These are phyloP conservation scores for Fulica atra DNA, from an alignment of 2,113 vertebrate genomes.

Conservation along the genomic window DNA sequence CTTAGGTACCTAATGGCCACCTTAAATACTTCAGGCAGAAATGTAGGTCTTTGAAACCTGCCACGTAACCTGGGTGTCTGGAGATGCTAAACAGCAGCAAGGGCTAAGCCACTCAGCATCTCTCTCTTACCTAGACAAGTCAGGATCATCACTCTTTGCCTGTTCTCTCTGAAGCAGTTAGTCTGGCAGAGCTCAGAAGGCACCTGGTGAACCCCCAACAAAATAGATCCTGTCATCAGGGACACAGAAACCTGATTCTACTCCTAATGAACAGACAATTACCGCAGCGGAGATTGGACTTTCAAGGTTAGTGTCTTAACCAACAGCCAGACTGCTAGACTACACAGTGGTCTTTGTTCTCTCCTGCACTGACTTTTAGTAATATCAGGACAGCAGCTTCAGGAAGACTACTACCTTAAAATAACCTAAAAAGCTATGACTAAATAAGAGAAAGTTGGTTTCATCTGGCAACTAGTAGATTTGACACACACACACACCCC, in stretches of 20 bases:
- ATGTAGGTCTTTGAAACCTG: neutral
- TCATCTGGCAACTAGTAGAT: neutral
- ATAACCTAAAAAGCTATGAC: neutral
- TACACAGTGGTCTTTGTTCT: neutral
- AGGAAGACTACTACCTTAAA: neutral
- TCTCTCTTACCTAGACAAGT: neutral
- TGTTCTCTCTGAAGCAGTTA: neutral
- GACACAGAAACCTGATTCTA: neutral
- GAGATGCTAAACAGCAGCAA: neutral
- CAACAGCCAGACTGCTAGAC: neutral
- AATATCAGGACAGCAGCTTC: neutral
- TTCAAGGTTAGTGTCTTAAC: conserved; percentile 1
- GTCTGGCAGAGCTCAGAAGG: neutral
- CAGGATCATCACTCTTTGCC: neutral
- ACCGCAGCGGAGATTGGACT: neutral
- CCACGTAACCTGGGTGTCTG: neutral
- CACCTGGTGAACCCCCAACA: neutral
- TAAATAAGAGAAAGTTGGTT: neutral
- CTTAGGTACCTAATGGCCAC: neutral
- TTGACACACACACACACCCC: too few relatives aligned
- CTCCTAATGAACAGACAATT: neutral
- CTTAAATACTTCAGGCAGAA: neutral
- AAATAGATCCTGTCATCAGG: neutral
- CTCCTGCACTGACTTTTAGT: neutral
- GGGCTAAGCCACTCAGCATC: neutral